phyloP scores from a whole-genome alignment of 2,888 invertebrate genomes.

The Nowickia ferox region DNA sequence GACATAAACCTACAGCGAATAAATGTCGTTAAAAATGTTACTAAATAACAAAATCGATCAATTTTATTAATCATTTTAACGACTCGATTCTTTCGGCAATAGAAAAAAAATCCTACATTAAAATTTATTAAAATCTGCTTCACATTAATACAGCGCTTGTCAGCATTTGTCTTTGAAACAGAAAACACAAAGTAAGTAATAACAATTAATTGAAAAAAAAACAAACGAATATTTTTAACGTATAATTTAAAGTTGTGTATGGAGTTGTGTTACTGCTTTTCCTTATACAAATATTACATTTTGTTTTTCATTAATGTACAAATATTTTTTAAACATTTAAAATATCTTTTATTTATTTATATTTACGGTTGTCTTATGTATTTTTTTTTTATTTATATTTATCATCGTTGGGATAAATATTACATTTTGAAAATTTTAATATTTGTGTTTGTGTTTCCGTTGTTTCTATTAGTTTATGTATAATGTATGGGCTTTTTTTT shows the following conservation, averaged over 20 bases:
- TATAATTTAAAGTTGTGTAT: not conserved
- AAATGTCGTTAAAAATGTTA: too few species aligned
- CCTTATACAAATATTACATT: not conserved
- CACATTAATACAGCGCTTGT: too few species aligned
- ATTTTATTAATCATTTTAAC: too few species aligned
- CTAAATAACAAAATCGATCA: too few species aligned
- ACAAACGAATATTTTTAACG: too few species aligned
- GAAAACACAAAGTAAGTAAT: not conserved
- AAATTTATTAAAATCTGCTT: too few species aligned
- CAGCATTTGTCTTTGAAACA: not conserved
- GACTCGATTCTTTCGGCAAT: too few species aligned
- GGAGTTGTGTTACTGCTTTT: not conserved
- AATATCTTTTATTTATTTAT: constrained; percentile 36
- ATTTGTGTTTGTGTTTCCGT: constrained; percentile 29
- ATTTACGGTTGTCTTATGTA: constrained; percentile 58
- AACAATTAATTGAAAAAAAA: not conserved
- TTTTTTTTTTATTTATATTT: constrained; percentile 68
- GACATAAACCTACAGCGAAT: too few species aligned
- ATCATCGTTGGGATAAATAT: constrained; percentile 73
- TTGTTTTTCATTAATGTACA: constrained; percentile 60
- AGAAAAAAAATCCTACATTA: too few species aligned
- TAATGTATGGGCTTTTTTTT: constrained; percentile 11
- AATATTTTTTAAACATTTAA: constrained; percentile 63
- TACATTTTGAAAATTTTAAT: constrained; percentile 70
- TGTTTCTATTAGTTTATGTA: constrained; percentile 6